These are phyloP conservation scores for Lamprologus speciosus DNA, from an alignment of 2,113 vertebrate genomes.

Conservation along the genomic window DNA sequence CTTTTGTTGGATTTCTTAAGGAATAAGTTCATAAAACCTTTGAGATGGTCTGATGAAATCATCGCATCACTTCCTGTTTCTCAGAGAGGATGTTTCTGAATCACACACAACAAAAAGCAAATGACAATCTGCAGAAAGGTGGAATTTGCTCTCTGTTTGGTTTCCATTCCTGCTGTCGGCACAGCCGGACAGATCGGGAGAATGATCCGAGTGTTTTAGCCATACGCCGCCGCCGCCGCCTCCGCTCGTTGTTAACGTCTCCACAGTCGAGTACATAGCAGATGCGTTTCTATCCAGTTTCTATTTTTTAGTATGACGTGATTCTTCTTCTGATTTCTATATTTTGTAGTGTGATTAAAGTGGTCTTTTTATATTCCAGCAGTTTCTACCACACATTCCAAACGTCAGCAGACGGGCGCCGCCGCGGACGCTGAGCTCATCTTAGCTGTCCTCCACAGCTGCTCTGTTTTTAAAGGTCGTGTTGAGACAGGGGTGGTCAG, in stretches of 20 bases:
- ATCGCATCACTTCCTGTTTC: not conserved
- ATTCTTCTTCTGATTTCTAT: slow-evolving; percentile 33
- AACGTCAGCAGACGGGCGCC: slow-evolving; percentile 34
- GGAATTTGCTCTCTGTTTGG: slow-evolving; percentile 60
- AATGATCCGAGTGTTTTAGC: slow-evolving; percentile 46
- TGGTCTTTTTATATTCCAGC: slow-evolving; percentile 61
- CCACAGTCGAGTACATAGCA: slow-evolving; percentile 5
- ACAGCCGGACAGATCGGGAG: slow-evolving; percentile 18
- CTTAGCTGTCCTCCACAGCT: not conserved
- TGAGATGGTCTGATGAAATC: not conserved
- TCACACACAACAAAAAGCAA: slow-evolving; percentile 52
- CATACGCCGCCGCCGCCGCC: slow-evolving; percentile 38
- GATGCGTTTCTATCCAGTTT: slow-evolving; percentile 59
- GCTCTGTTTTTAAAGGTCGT: not conserved
- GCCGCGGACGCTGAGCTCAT: not conserved
- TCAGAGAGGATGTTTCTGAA: not conserved
- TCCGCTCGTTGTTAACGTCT: not conserved
- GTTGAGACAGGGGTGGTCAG: not conserved
- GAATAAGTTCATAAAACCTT: not conserved
- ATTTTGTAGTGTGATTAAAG: slow-evolving; percentile 59
- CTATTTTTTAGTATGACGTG: slow-evolving; percentile 34
- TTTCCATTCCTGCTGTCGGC: slow-evolving; percentile 30
- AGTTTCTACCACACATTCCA: slow-evolving; percentile 58
- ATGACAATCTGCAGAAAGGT: slow-evolving; percentile 74
- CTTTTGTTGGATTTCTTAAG: not conserved